Evolutionary conservation across 2,888 invertebrate species (phyloP), one percentile per base, ranked within the genome.

Genomic region (Ornithoptera alexandrae): DNA sequence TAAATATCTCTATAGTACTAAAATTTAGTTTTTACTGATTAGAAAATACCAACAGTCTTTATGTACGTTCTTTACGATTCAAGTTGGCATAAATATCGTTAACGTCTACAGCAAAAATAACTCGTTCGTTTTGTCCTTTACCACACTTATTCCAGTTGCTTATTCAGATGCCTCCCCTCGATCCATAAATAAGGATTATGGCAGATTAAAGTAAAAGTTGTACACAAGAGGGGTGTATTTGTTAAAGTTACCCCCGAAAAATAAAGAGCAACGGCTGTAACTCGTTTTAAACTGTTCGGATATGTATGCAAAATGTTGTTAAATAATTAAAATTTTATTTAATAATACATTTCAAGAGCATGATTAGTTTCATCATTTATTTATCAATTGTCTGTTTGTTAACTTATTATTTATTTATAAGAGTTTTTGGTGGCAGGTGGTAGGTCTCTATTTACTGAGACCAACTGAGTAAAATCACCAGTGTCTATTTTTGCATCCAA

Each of bases 151-250:
- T 80, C 80, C 81, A 79, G 84, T 84, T 86, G 86, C 84, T 83
- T 84, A 84, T 86, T 83, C 85, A 85, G 82, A 83, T 84, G 72
- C 84, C 77, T 77, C 83, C 84, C 84, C 80, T 80, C 72, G 72
- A 77, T 78, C 79, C 79, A 84, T 88, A 88, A 87, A 87, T 88
- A 82, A 85, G 77, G 84, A 84, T 86, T 87, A 85, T 75, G 73
- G 71, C 59, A 74, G 83, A 84, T 87, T 84, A 81, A 81, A 77
- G 72, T 76, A 74, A 78, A 77, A 80, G 77, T 76, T 81, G 20
- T 69, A 69, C 64, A 67, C 50, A 59, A 59, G 56, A 67, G 57
- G 67, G 67, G 64, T 57, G 46, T 61, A 60, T 70, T 67, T 69
- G 69, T 70, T 68, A 56, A 62, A 60, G 36, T 24, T 10, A 70